Conservation (phyloP, 2,113 vertebrate genomes). For the Tringa solitaria region DNA sequence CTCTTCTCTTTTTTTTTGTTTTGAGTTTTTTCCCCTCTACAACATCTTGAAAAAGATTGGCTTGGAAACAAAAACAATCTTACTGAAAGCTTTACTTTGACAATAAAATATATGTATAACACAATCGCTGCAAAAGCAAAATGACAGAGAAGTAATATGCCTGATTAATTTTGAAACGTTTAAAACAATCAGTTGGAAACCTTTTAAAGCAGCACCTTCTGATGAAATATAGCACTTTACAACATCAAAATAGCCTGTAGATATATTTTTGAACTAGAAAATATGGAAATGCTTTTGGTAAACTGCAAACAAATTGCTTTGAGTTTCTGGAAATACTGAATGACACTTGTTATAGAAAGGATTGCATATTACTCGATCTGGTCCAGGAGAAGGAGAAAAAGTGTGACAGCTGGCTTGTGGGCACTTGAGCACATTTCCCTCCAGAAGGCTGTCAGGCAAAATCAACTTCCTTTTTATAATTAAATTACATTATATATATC, state of each 20-base stretch:
- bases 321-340: background rate
- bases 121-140: background rate
- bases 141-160: background rate
- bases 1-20: background rate
- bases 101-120: background rate
- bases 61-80: background rate
- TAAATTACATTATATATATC: background rate
- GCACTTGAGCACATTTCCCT: background rate
- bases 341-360: accelerated
- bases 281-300: background rate
- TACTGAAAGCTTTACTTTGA: background rate
- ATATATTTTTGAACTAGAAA: background rate
- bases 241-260: background rate
- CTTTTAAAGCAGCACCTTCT: background rate
- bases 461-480: background rate
- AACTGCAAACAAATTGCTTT: background rate
- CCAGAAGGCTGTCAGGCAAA: background rate
- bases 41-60: background rate
- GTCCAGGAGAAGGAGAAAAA: background rate
- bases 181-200: background rate
- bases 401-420: background rate
- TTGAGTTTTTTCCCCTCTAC: background rate
- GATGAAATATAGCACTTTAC: background rate
- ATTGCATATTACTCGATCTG: accelerated
- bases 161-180: background rate